phyloP scores from a whole-genome alignment of 2,888 invertebrate genomes.

The Mellilla xanthometata region DNA sequence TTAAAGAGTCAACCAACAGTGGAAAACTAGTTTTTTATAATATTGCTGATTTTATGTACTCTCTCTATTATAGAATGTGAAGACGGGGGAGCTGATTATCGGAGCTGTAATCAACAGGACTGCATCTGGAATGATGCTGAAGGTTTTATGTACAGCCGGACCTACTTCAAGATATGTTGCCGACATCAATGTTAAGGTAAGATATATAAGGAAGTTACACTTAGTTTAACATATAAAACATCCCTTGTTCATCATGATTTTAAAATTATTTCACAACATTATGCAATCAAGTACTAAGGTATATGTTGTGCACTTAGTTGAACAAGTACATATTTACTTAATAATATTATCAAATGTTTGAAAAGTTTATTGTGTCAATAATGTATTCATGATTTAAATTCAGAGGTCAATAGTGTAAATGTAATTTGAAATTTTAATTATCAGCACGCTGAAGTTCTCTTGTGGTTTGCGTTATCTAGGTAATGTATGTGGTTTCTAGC shows the following conservation, averaged over 20 bases:
- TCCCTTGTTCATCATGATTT: no score
- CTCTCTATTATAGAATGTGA: conserved; percentile 79
- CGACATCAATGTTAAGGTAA: conserved; percentile 93
- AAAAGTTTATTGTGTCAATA: no score
- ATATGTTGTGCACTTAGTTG: no score
- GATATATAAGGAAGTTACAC: neutral
- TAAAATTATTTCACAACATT: no score
- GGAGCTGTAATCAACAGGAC: conserved; percentile 90
- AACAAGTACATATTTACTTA: no score
- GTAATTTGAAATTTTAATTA: conserved; percentile 14
- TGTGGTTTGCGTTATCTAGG: no score
- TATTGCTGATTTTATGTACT: neutral
- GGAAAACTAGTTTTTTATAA: no score
- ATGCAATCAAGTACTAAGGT: no score
- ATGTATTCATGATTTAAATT: conserved; percentile 7
- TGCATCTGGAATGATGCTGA: conserved; percentile 88
- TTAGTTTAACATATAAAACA: neutral
- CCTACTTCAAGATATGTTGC: conserved; percentile 90
- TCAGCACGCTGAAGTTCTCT: neutral
- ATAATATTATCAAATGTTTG: no score
- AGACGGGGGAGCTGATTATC: conserved; percentile 90
- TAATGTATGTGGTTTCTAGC: no score
- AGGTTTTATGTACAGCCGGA: conserved; percentile 92
- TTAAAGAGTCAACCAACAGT: no score
- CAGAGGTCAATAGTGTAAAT: conserved; percentile 13